These are phyloP conservation scores for Proctacanthus coquilletti DNA, from an alignment of 1,140 invertebrate genomes.

Conservation along the genomic window DNA sequence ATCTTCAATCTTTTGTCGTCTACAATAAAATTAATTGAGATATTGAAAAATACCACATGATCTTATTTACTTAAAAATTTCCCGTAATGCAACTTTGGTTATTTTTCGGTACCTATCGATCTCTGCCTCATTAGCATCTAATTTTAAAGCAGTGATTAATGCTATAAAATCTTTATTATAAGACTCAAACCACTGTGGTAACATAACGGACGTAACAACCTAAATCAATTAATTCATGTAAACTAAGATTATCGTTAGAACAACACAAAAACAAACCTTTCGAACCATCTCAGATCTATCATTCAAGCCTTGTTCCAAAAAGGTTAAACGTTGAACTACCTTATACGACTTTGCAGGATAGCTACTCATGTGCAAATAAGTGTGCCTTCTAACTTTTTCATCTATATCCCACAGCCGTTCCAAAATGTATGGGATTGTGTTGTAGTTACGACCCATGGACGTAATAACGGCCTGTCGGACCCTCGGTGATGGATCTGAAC, in stretches of 20 bases:
- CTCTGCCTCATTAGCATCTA: conserved; percentile 38
- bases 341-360: conserved; percentile 47
- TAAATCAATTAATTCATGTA: too few relatives aligned
- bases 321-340: conserved; percentile 46
- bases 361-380: conserved; percentile 55
- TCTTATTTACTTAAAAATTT: conserved; percentile 33
- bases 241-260: too few relatives aligned
- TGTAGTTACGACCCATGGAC: conserved; percentile 46
- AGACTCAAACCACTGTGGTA: conserved; percentile 48
- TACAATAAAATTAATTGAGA: conserved; percentile 1
- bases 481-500: conserved; percentile 54
- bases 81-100: conserved; percentile 28
- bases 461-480: conserved; percentile 52
- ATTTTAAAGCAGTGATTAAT: conserved; percentile 42
- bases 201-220: conserved; percentile 32
- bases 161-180: conserved; percentile 43
- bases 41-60: too few relatives aligned
- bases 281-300: conserved; percentile 40
- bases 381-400: conserved; percentile 53
- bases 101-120: conserved; percentile 23
- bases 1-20: conserved; percentile 7
- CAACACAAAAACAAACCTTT: conserved; percentile 15
- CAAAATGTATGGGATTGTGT: conserved; percentile 48
- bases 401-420: conserved; percentile 57
- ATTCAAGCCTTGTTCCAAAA: conserved; percentile 48